These are phyloP conservation scores for Tachysurus fulvidraco DNA, from an alignment of 2,113 vertebrate genomes.

Conservation along the genomic window DNA sequence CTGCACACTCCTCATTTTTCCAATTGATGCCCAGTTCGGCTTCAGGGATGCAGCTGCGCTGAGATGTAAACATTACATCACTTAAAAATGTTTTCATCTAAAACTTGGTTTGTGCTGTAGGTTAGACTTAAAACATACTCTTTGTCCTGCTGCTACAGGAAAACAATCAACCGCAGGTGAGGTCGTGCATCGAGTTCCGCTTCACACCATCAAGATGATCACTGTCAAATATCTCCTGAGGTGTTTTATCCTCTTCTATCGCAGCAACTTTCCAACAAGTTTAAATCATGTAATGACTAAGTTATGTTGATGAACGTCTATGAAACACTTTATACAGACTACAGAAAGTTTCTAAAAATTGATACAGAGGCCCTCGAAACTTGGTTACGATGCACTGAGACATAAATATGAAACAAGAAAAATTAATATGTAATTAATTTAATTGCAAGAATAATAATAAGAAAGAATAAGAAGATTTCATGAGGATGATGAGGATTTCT, in stretches of 20 bases:
- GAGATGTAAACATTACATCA: conserved; percentile 4
- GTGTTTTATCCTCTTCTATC: background rate
- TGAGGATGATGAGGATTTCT: background rate
- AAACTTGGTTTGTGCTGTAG: background rate
- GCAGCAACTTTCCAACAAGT: background rate
- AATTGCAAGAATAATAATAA: too few relatives aligned
- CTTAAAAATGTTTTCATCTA: background rate
- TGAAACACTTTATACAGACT: background rate
- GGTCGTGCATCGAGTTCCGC: too few relatives aligned
- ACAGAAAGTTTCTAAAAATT: background rate
- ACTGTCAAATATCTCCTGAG: background rate
- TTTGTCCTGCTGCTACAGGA: background rate
- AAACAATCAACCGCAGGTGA: background rate
- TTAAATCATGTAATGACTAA: background rate
- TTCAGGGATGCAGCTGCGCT: conserved; percentile 4
- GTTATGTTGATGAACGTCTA: background rate
- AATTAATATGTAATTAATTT: too few relatives aligned
- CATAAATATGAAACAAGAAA: background rate
- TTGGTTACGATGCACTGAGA: background rate
- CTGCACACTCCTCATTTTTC: conserved; percentile 22
- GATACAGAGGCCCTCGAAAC: background rate
- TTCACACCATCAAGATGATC: background rate
- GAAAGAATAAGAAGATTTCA: background rate
- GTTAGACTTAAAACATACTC: background rate
- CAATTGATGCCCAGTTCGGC: conserved; percentile 3